Conservation (phyloP, 2,888 invertebrate genomes). For the Sarcophaga carnaria region DNA sequence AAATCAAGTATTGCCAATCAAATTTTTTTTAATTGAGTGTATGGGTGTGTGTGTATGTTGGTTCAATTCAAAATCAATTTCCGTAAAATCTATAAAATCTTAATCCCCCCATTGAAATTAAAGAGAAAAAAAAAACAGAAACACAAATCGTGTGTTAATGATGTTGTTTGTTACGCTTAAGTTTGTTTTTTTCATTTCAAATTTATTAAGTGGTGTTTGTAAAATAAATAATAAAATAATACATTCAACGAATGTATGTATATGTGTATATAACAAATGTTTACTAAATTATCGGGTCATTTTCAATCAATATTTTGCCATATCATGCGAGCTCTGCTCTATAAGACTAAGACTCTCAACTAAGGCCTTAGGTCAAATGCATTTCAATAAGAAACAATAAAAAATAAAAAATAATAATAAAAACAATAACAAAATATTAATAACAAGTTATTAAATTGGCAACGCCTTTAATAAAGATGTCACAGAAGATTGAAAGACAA, state of each 20-base stretch:
- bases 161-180: not conserved
- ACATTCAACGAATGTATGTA: too few species aligned
- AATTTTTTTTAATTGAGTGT: not conserved
- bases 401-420: too few species aligned
- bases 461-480: too few species aligned
- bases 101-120: constrained; percentile 25
- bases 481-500: too few species aligned
- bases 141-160: not conserved
- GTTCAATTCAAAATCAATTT: constrained; percentile 34
- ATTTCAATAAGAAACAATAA: too few species aligned
- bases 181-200: not conserved
- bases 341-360: not conserved
- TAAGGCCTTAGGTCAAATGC: too few species aligned
- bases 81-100: constrained; percentile 48
- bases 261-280: too few species aligned
- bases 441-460: too few species aligned
- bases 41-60: not conserved
- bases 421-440: too few species aligned
- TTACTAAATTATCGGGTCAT: too few species aligned
- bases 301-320: not conserved
- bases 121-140: not conserved
- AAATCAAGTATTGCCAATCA: not conserved
- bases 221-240: too few species aligned
- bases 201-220: not conserved
- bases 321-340: not conserved